These are phyloP conservation scores for Apamea anceps DNA, from an alignment of 2,888 invertebrate species.

Conservation along the genomic window DNA sequence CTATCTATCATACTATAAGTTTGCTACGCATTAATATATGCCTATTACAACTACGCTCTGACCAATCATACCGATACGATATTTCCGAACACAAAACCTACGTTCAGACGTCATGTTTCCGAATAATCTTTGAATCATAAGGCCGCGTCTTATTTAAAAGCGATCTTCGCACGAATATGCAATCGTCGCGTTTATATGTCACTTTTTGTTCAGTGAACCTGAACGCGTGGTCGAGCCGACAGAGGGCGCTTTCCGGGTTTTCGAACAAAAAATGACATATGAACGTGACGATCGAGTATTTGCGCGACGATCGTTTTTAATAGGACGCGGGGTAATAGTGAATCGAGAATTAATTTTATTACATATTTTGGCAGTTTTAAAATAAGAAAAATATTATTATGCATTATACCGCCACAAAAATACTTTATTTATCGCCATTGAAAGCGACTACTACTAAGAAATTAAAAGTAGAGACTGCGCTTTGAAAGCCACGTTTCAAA, in stretches of 20 bases:
- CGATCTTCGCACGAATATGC: not conserved
- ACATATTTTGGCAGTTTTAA: slow-evolving; percentile 70
- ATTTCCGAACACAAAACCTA: slow-evolving; percentile 61
- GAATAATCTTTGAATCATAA: slow-evolving; percentile 66
- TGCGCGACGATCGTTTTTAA: not conserved
- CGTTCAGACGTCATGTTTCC: slow-evolving; percentile 56
- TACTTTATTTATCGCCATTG: slow-evolving; percentile 66
- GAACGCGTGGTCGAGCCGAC: not conserved
- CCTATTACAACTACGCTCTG: slow-evolving; percentile 72
- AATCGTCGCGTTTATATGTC: not conserved
- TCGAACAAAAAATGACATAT: not conserved
- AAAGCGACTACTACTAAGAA: slow-evolving; percentile 66
- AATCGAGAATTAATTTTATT: slow-evolving; percentile 63
- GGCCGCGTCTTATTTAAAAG: not conserved
- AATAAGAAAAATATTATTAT: slow-evolving; percentile 71
- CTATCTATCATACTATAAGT: slow-evolving; percentile 85
- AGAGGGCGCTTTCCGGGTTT: not conserved
- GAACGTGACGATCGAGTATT: not conserved
- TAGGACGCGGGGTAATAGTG: slow-evolving; percentile 40
- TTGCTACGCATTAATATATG: slow-evolving; percentile 77
- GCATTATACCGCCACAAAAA: slow-evolving; percentile 72
- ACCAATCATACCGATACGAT: slow-evolving; percentile 75
- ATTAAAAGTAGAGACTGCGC: slow-evolving; percentile 64
- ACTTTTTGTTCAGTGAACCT: not conserved
- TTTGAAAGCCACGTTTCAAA: slow-evolving; percentile 54